Evolutionary conservation across 2,888 invertebrate genomes (phyloP).

Genomic region (Lasiommata megera): DNA sequence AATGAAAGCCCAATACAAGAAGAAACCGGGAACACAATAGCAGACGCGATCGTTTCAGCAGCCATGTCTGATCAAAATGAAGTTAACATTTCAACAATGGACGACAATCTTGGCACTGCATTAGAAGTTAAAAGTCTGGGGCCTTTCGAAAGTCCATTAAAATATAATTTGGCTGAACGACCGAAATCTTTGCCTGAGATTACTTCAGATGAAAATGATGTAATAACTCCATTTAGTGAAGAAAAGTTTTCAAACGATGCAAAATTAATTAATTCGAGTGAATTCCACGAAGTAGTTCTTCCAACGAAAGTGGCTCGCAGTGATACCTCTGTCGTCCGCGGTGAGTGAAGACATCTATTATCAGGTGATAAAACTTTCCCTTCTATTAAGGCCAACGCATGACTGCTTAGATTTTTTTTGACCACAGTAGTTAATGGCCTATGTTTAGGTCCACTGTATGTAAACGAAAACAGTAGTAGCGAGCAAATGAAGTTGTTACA

Average conservation of each 20-base stretch:
- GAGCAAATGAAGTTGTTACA: not conserved
- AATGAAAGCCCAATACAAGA: not conserved
- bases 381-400: constrained; percentile 72
- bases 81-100: constrained; percentile 16
- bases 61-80: constrained; percentile 8
- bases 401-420: constrained; percentile 54
- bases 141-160: constrained; percentile 10
- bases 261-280: constrained; percentile 72
- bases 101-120: constrained; percentile 11
- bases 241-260: constrained; percentile 36
- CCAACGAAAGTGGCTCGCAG: constrained; percentile 69
- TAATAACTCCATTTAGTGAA: constrained; percentile 56
- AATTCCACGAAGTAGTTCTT: constrained; percentile 76
- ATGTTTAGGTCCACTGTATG: constrained; percentile 8
- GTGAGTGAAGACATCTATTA: constrained; percentile 81
- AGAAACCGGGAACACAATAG: not conserved
- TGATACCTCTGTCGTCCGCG: constrained; percentile 73
- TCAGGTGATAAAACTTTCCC: constrained; percentile 77
- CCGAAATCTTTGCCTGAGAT: constrained; percentile 34
- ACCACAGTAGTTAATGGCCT: constrained; percentile 40
- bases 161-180: not conserved
- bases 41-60: not conserved
- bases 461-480: not conserved
- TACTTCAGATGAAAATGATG: constrained; percentile 66
- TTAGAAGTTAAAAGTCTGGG: constrained; percentile 13